Base-by-base conservation (phyloP, 1,140 invertebrate genomes). In the Probaryconus sp. region DNA sequence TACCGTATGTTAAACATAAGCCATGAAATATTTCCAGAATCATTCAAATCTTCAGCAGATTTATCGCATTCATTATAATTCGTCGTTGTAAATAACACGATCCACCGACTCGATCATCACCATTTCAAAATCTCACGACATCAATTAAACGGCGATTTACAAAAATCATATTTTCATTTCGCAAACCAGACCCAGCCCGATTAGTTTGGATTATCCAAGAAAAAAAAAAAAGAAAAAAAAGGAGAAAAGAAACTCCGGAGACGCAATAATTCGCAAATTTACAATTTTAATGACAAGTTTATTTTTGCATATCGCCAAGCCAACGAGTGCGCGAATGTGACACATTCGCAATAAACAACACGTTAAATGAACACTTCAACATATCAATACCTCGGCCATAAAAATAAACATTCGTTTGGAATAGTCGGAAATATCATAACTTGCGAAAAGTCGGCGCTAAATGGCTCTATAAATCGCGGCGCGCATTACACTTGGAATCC, bases 121-220 rank as follows among this genome's bases (percentile, higher is more conserved):
- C 55, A 9, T 53, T 69, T 69, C 65, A 60, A 47, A 60, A 69
- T 70, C 67, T 61, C 56, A 37, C 56, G 68, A 71, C 68, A 63
- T 64, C 60, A 71, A 71, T 71, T 71, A 71, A 71, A 51, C 60
- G 51, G 51, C 60, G 51, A 71, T 71, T 71, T 71, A 71, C 68
- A 71, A 43, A n/a, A 63, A 56, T 47, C 42, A 37, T 58, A 42
- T 42, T 71, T 71, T 64, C 42, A 63, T 71, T 71, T 63, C 35
- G 20, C n/a, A n/a, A n/a, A n/a, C n/a, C n/a, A 56, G 50, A 63
- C 48, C 33, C 38, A 40, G 56, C 47, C 61, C 10, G 47, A 51
- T 38, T 47, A 13, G 26, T 37, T 35, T 40, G 48, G 56, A 69
- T 60, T 61, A 45, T 31, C 30, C 5, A 1, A 42, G 45, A 51